These are phyloP conservation scores for Halcyon senegalensis DNA, from an alignment of 2,113 vertebrate species.

Conservation along the genomic window DNA sequence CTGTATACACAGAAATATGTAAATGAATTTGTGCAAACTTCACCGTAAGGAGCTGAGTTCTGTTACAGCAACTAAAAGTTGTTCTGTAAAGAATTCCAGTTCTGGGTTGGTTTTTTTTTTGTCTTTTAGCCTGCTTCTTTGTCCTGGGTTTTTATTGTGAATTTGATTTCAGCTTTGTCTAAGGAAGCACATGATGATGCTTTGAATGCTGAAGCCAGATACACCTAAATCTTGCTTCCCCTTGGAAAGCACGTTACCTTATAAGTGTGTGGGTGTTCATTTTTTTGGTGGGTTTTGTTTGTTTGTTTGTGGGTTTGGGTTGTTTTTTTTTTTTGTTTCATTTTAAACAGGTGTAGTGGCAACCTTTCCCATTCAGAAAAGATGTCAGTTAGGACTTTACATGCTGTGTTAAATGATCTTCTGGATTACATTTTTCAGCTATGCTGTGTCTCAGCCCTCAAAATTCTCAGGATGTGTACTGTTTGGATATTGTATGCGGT, in stretches of 20 bases:
- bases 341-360: not conserved
- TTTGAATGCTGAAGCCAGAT: not conserved
- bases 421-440: not conserved
- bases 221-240: not conserved
- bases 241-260: not conserved
- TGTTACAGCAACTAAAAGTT: not conserved
- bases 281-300: no score
- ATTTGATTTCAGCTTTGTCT: not conserved
- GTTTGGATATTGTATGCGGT: not conserved
- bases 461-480: not conserved
- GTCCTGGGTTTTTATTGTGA: not conserved
- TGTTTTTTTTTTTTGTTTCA: no score
- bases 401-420: not conserved
- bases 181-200: not conserved
- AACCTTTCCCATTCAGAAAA: not conserved
- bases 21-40: not conserved
- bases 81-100: not conserved
- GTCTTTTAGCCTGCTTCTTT: not conserved
- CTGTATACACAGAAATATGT: not conserved
- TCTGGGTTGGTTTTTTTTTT: not conserved
- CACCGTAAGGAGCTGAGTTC: not conserved
- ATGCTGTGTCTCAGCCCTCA: not conserved
- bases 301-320: no score
- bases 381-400: not conserved
- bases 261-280: not conserved